These are phyloP conservation scores for human (Homo sapiens) DNA, from an alignment of 2,113 vertebrate species.

Conservation along the genomic window GRCh38 chr21:22048501-22049000, in stretches of 20 bases:
- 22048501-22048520: too few relatives aligned
- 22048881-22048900: not conserved
- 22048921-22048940: not conserved
- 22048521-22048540: not conserved
- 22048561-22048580: not conserved
- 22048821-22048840: fast-evolving
- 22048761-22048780: too few relatives aligned
- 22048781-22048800: not conserved
- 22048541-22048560: not conserved
- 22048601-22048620: not conserved
- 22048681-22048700: not conserved
- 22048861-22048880: not conserved
- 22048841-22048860: not conserved
- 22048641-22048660: not conserved
- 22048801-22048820: not conserved
- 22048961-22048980: not conserved
- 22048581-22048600: not conserved
- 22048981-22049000: not conserved
- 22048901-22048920: not conserved
- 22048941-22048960: not conserved
- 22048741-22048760: not conserved
- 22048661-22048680: not conserved
- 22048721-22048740: not conserved
- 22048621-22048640: not conserved
- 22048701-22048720: not conserved